phyloP scores from a whole-genome alignment of 2,888 invertebrate genomes.

The Perizoma flavofasciatum region DNA sequence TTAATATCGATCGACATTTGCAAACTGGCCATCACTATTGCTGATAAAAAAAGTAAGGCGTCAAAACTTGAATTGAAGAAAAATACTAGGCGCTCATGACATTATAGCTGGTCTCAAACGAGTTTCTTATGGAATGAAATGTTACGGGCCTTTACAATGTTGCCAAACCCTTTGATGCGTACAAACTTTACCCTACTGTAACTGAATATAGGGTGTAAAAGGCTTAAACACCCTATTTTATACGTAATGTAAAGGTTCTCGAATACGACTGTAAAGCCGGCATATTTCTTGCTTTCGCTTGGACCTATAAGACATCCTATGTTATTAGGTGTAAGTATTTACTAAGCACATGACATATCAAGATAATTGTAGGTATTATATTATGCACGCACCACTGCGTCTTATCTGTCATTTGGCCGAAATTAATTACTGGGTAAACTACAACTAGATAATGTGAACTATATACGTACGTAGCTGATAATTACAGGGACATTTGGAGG shows the following conservation, averaged over 20 bases:
- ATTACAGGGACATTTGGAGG: neutral
- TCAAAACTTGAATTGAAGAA: conserved; percentile 13
- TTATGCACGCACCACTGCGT: conserved; percentile 59
- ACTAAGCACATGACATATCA: no score
- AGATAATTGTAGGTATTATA: conserved; percentile 29
- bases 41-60: conserved; percentile 4
- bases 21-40: conserved; percentile 3
- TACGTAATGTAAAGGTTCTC: no score
- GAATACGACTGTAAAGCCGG: no score
- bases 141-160: neutral
- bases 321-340: no score
- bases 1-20: conserved; percentile 11
- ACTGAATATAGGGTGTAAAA: no score
- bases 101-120: conserved; percentile 11
- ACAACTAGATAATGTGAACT: conserved; percentile 9
- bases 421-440: conserved; percentile 79
- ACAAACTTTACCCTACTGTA: no score
- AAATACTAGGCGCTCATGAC: conserved; percentile 13
- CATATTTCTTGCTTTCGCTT: no score
- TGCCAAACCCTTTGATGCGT: neutral
- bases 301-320: no score
- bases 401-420: conserved; percentile 79
- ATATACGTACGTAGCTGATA: no score
- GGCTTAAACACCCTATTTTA: no score
- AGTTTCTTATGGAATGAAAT: conserved; percentile 5